Conservation (phyloP, 2,888 invertebrate species). For the Amorpha juglandis region DNA sequence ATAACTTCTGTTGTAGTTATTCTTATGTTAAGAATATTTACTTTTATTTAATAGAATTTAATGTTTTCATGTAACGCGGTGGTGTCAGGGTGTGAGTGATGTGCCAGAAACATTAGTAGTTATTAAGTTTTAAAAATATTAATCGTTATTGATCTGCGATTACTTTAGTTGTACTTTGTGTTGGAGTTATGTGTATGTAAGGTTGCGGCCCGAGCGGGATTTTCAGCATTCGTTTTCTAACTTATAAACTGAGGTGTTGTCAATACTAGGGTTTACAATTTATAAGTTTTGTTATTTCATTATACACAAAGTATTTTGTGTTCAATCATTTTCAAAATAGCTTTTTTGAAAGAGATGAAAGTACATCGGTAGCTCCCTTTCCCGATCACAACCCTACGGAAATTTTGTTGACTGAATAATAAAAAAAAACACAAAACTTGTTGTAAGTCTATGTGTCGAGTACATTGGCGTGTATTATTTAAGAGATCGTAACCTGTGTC, state of each 20-base stretch:
- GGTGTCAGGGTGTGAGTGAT: conserved; percentile 64
- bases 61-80: conserved; percentile 44
- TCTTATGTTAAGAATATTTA: conserved; percentile 81
- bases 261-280: neutral
- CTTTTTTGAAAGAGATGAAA: neutral
- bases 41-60: conserved; percentile 62
- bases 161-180: conserved; percentile 45
- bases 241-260: neutral
- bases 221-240: neutral
- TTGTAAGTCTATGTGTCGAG: neutral
- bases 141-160: conserved; percentile 67
- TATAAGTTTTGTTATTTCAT: neutral
- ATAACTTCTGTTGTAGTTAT: conserved; percentile 70
- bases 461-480: conserved; percentile 4
- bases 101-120: conserved; percentile 69
- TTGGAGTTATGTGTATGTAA: conserved; percentile 40
- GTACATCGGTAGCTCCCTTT: neutral
- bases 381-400: neutral
- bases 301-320: neutral
- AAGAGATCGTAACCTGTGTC: conserved; percentile 31
- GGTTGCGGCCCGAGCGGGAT: conserved; percentile 32
- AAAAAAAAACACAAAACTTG: conserved; percentile 17
- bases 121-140: conserved; percentile 53
- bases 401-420: conserved; percentile 26
- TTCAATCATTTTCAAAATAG: neutral